A percentile compares a stretch with the other conserved stretches of the same genome.
phyloP scores from a whole-genome alignment of 2,797 vertebrate species.

The Catamblyrhynchus diadema region DNA sequence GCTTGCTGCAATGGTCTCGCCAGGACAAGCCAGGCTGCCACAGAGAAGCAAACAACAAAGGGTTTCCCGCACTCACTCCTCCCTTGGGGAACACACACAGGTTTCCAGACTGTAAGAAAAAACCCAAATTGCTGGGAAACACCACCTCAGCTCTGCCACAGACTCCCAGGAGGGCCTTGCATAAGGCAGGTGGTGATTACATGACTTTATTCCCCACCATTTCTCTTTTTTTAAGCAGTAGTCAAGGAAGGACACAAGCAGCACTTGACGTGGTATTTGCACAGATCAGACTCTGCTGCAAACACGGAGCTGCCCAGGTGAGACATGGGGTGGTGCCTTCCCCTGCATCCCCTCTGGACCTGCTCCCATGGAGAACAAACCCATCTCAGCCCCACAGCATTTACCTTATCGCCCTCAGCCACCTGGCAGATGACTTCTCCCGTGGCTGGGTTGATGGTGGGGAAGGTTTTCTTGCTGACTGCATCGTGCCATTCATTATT shows the following conservation, averaged over 20 bases:
- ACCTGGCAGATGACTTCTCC: constrained; percentile 94
- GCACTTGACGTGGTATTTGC: background rate
- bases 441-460: constrained; percentile 88
- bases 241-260: background rate
- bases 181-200: background rate
- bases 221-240: background rate
- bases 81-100: background rate
- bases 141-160: background rate
- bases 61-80: background rate
- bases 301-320: background rate
- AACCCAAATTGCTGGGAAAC: background rate
- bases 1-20: background rate
- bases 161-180: background rate
- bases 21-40: background rate
- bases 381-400: background rate
- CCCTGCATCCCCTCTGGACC: background rate
- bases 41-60: background rate
- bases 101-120: background rate
- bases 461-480: constrained; percentile 87
- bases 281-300: background rate
- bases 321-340: background rate
- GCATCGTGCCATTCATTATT: constrained; percentile 94
- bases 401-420: constrained; percentile 89
- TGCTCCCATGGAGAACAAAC: rapidly evolving
- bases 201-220: background rate